A percentile compares a stretch with the other conserved stretches of the same genome.
Evolutionary conservation across 2,113 vertebrate species (phyloP).

Genomic region (Xenus cinereus): DNA sequence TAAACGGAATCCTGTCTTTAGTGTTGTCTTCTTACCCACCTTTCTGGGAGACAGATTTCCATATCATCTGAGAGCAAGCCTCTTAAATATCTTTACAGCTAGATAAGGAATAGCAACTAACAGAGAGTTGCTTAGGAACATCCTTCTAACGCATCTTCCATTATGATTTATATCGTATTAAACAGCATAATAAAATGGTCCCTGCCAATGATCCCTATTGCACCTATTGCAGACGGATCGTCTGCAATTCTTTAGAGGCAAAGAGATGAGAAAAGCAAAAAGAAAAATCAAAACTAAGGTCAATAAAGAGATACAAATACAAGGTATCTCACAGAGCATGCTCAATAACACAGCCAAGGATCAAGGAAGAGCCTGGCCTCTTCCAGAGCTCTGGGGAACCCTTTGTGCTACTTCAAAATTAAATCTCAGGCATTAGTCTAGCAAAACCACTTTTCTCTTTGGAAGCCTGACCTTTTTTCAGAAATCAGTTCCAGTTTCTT

Average conservation of each 20-base stretch:
- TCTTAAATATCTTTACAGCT: background rate
- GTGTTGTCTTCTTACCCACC: background rate
- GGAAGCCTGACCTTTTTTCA: background rate
- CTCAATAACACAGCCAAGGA: background rate
- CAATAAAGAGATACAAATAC: background rate
- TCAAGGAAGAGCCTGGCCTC: background rate
- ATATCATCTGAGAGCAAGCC: background rate
- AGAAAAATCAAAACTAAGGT: background rate
- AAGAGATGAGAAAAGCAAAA: background rate
- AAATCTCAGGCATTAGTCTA: background rate
- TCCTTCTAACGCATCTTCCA: background rate
- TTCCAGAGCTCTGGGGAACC: background rate
- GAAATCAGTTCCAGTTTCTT: background rate
- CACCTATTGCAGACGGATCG: background rate
- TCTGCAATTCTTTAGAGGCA: background rate
- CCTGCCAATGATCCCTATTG: rapidly evolving
- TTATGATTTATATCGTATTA: background rate
- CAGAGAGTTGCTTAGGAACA: background rate
- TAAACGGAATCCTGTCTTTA: background rate
- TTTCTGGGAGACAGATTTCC: background rate
- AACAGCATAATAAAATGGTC: background rate
- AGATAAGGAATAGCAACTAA: background rate
- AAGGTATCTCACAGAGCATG: background rate
- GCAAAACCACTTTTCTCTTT: background rate
- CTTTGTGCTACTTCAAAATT: background rate